Evolutionary conservation across 2,113 vertebrate species (phyloP).

Genomic region (Amphiprion ocellaris): DNA sequence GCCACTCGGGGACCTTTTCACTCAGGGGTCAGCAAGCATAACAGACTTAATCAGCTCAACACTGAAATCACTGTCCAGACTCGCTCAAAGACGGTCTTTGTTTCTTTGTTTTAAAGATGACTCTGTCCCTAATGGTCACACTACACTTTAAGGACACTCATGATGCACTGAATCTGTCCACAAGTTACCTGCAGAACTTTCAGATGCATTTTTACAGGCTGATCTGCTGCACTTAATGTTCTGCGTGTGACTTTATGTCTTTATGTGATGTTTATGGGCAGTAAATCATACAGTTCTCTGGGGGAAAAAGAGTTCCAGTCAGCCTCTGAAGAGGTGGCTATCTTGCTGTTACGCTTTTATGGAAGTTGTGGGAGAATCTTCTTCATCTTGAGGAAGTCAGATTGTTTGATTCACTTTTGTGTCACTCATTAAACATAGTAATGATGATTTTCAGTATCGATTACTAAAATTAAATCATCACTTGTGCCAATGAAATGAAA

Average conservation of each 20-base stretch:
- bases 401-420: too few species aligned
- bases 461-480: background rate
- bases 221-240: background rate
- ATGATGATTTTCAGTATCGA: background rate
- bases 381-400: too few species aligned
- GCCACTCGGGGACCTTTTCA: conserved; percentile 50
- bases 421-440: too few species aligned
- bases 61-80: conserved; percentile 50
- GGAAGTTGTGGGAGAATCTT: too few species aligned
- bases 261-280: conserved; percentile 10
- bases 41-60: conserved; percentile 49
- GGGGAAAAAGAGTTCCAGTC: background rate
- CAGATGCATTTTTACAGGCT: conserved; percentile 2
- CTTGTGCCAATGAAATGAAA: too few species aligned
- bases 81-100: conserved; percentile 61
- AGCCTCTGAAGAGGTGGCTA: background rate
- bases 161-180: background rate
- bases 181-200: conserved; percentile 10
- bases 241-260: conserved; percentile 2
- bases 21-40: conserved; percentile 50
- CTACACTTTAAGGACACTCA: background rate
- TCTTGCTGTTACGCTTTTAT: too few species aligned
- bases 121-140: background rate
- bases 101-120: conserved; percentile 15
- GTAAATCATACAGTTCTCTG: background rate